Evolutionary conservation across 1,140 invertebrate species (phyloP).

Genomic region (Drosophila mayri): DNA sequence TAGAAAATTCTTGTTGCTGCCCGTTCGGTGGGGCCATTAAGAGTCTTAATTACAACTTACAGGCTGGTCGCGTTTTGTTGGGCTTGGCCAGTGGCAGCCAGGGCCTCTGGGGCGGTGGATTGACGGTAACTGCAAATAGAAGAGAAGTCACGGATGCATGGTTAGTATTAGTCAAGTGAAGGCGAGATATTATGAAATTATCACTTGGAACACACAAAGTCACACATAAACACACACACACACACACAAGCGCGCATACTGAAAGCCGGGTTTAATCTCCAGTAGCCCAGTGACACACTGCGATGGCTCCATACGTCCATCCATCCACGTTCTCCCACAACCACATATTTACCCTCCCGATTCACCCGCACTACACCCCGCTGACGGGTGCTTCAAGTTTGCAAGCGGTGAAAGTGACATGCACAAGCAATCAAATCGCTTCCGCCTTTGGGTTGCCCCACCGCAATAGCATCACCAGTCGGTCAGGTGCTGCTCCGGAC

Average conservation of each 20-base stretch:
- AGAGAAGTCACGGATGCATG: constrained; percentile 67
- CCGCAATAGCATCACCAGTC: constrained; percentile 23
- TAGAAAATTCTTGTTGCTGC: constrained; percentile 41
- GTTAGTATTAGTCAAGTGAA: constrained; percentile 40
- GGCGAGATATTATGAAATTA: constrained; percentile 63
- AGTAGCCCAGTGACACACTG: constrained; percentile 66
- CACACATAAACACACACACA: neutral
- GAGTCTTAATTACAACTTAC: constrained; percentile 87
- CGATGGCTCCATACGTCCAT: constrained; percentile 2
- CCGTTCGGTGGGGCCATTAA: constrained; percentile 7
- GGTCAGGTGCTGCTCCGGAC: constrained; percentile 47
- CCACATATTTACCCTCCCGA: constrained; percentile 5
- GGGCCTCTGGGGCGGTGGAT: constrained; percentile 94
- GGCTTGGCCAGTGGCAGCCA: constrained; percentile 96
- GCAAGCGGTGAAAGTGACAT: constrained; percentile 83
- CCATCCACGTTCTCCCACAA: constrained; percentile 21
- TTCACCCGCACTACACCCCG: neutral
- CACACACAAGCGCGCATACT: neutral
- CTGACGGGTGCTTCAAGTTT: constrained; percentile 20
- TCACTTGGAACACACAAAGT: constrained; percentile 43
- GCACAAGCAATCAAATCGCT: constrained; percentile 82
- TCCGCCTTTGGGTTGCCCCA: constrained; percentile 65
- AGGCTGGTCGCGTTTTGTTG: constrained; percentile 93
- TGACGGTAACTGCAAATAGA: constrained; percentile 93
- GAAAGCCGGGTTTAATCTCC: constrained; percentile 3